A percentile compares a stretch with the other conserved stretches of the same genome.
Evolutionary conservation across 2,797 vertebrate species (phyloP).

Genomic region (Urosaurus nigricauda): DNA sequence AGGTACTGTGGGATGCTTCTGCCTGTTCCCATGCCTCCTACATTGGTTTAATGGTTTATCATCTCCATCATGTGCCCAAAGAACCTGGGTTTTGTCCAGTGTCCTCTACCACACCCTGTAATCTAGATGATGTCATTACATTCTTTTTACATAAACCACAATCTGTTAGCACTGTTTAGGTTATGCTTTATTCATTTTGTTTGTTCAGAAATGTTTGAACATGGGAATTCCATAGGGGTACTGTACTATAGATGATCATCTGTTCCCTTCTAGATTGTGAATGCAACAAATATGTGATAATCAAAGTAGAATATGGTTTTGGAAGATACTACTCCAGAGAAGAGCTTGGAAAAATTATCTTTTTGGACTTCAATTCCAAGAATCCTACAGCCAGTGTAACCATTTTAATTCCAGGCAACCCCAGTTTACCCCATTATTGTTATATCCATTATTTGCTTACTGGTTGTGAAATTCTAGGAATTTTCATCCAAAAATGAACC

Average conservation of each 20-base stretch:
- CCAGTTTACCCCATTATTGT: too few species aligned
- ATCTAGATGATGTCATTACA: conserved; percentile 3
- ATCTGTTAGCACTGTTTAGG: not conserved
- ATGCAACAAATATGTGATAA: not conserved
- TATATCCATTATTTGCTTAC: too few species aligned
- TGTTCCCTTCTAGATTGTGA: too few species aligned
- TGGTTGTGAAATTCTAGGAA: not conserved
- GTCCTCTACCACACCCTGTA: conserved; percentile 18
- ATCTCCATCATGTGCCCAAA: not conserved
- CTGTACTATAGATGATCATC: not conserved
- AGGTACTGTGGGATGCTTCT: not conserved
- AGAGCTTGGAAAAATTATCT: not conserved
- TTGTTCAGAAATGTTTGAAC: not conserved
- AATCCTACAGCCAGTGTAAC: not conserved
- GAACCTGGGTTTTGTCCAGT: conserved; percentile 6
- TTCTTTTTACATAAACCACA: not conserved
- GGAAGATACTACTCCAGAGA: not conserved
- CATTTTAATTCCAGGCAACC: too few species aligned
- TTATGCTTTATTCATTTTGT: not conserved
- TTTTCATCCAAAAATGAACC: not conserved
- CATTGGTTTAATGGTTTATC: conserved; percentile 8
- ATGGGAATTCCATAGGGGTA: not conserved
- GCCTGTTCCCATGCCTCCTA: conserved; percentile 14
- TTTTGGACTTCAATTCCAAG: not conserved
- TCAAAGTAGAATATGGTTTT: not conserved